phyloP scores from a whole-genome alignment of 2,113 vertebrate genomes.

The Leptodactylus fuscus region DNA sequence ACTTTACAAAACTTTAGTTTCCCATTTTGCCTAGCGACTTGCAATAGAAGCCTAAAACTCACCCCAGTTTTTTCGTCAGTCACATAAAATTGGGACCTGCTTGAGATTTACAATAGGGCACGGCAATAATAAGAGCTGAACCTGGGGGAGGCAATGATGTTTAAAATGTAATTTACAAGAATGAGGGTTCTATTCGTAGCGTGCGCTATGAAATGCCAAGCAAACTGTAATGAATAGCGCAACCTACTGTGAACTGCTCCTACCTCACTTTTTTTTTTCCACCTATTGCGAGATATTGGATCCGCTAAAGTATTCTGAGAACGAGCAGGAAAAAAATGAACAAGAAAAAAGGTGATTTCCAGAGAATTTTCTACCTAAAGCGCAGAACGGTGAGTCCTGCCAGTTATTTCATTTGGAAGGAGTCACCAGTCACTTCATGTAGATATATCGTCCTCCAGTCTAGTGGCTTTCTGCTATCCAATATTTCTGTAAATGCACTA shows the following conservation, averaged over 20 bases:
- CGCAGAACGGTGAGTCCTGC: neutral
- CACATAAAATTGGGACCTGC: constrained; percentile 9
- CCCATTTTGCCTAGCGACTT: neutral
- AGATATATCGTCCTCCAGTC: constrained; percentile 33
- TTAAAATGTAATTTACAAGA: constrained; percentile 38
- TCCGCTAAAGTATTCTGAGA: neutral
- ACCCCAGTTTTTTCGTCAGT: neutral
- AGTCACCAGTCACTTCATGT: constrained; percentile 37
- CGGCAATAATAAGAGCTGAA: neutral
- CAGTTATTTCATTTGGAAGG: constrained; percentile 5
- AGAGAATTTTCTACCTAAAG: neutral
- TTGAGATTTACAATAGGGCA: neutral
- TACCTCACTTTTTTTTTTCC: neutral
- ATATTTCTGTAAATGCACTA: constrained; percentile 52
- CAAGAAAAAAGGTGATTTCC: neutral
- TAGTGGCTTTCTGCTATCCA: constrained; percentile 29
- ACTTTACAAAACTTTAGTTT: neutral
- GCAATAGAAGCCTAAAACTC: neutral
- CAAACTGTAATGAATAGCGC: constrained; percentile 10
- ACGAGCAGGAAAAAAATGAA: neutral
- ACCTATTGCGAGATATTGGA: neutral
- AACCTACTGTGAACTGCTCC: constrained; percentile 9
- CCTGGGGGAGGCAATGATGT: neutral
- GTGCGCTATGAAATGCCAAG: neutral
- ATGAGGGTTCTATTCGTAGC: neutral